phyloP scores from a whole-genome alignment of 1,140 invertebrate genomes.

The Drosophila tropicalis region DNA sequence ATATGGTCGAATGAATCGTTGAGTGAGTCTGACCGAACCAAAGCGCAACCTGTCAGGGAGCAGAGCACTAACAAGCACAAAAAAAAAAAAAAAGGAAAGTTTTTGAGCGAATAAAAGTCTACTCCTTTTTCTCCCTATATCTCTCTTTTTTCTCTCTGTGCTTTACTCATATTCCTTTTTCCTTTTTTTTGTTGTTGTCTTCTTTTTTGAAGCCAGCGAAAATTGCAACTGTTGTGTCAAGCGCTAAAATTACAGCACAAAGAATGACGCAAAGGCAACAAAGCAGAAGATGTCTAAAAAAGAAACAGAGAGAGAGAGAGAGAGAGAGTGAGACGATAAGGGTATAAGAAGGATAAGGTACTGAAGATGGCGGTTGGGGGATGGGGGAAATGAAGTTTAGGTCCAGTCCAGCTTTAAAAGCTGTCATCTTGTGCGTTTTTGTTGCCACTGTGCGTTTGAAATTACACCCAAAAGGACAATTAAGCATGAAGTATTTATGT shows the following conservation, averaged over 20 bases:
- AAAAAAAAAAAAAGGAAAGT: constrained; percentile 22
- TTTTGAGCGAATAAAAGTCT: constrained; percentile 5
- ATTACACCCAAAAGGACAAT: constrained; percentile 82
- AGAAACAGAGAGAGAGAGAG: neutral
- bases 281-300: constrained; percentile 46
- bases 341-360: neutral
- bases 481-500: constrained; percentile 82
- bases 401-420: constrained; percentile 50
- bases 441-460: constrained; percentile 72
- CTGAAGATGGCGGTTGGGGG: neutral
- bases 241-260: constrained; percentile 54
- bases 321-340: neutral
- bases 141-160: neutral
- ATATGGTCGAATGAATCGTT: constrained; percentile 39
- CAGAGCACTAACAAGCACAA: constrained; percentile 42
- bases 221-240: constrained; percentile 66
- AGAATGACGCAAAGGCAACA: constrained; percentile 60
- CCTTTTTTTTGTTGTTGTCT: neutral
- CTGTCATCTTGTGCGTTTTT: constrained; percentile 66
- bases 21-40: constrained; percentile 48
- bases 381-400: constrained; percentile 31
- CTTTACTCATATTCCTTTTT: constrained; percentile 4
- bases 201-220: constrained; percentile 28
- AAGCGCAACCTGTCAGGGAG: constrained; percentile 20
- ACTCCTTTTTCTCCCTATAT: neutral